Conservation (phyloP, 2,888 invertebrate genomes). For the Vandiemenella viatica region DNA sequence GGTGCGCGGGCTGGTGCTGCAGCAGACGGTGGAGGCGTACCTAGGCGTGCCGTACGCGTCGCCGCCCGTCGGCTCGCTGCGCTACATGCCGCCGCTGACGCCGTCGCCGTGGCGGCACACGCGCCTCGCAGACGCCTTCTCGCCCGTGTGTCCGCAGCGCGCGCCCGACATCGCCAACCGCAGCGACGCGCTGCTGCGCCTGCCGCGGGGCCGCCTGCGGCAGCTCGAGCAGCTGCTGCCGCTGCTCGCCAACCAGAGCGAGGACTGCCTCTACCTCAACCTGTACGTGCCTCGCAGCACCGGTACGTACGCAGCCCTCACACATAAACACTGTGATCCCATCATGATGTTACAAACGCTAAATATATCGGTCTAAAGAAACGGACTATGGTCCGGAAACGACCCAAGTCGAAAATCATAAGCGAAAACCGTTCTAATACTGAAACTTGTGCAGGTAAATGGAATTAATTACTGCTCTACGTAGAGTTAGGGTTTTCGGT, state of each 20-base stretch:
- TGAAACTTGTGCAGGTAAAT: too few species aligned
- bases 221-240: constrained; percentile 74
- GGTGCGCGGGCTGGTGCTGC: constrained; percentile 68
- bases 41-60: constrained; percentile 89
- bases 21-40: constrained; percentile 76
- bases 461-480: too few species aligned
- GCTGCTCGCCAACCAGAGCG: constrained; percentile 79
- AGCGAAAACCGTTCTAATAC: too few species aligned
- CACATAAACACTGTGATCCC: too few species aligned
- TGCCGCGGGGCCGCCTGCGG: constrained; percentile 70
- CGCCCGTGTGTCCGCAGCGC: constrained; percentile 78
- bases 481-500: too few species aligned
- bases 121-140: constrained; percentile 63
- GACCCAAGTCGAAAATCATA: too few species aligned
- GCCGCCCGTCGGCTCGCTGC: constrained; percentile 74
- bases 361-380: too few species aligned
- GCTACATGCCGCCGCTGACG: constrained; percentile 91
- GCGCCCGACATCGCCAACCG: constrained; percentile 36
- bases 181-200: constrained; percentile 41
- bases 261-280: constrained; percentile 95
- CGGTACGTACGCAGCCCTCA: constrained; percentile 34
- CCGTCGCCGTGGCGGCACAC: constrained; percentile 76
- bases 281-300: constrained; percentile 83
- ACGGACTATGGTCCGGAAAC: too few species aligned
- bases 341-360: too few species aligned